A percentile compares a stretch with the other conserved stretches of the same genome.
phyloP scores from a whole-genome alignment of 2,113 vertebrate species.

The Xiphophorus hellerii region DNA sequence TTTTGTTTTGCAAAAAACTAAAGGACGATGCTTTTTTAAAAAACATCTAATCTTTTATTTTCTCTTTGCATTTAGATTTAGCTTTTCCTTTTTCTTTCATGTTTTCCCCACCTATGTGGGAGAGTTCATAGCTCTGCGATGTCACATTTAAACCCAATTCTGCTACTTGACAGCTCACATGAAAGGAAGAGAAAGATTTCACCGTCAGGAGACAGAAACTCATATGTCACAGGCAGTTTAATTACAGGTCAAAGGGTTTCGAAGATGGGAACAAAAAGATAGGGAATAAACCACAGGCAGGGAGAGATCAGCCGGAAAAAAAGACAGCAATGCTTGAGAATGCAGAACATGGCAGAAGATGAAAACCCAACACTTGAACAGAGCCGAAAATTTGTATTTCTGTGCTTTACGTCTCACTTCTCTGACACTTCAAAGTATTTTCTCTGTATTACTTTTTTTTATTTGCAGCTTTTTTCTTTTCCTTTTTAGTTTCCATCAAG shows the following conservation, averaged over 20 bases:
- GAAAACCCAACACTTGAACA: background rate
- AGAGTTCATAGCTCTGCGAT: background rate
- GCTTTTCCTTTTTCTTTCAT: no score
- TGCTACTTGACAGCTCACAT: constrained; percentile 12
- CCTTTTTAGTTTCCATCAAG: no score
- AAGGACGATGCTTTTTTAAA: no score
- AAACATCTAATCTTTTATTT: no score
- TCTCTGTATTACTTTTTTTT: background rate
- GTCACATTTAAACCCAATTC: constrained; percentile 31
- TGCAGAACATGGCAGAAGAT: background rate
- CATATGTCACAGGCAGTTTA: constrained; percentile 3
- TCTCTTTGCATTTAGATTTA: no score
- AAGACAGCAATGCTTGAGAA: background rate
- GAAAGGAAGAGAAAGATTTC: constrained; percentile 1
- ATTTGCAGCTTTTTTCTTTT: no score
- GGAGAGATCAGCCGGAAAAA: background rate
- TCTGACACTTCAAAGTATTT: background rate
- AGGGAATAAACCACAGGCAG: fast-evolving
- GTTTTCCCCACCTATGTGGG: background rate
- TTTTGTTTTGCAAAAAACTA: no score
- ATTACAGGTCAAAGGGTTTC: background rate
- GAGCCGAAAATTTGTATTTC: background rate
- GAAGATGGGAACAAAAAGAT: background rate
- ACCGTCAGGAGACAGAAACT: background rate
- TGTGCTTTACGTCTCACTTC: background rate